Evolutionary conservation across 2,888 invertebrate species (phyloP).

Genomic region (Vanessa cardui): DNA sequence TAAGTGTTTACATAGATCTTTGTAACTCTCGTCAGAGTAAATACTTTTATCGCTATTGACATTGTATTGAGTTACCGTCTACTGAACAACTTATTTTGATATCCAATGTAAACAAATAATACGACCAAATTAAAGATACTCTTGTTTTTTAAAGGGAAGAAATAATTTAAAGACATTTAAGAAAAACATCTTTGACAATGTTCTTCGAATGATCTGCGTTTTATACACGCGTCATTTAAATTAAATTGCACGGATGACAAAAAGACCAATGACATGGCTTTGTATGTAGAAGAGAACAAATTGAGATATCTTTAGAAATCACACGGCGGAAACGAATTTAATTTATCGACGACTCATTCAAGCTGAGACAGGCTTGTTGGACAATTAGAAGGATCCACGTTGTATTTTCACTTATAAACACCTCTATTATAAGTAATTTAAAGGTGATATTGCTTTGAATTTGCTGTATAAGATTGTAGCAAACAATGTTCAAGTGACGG

Average conservation of each 20-base stretch:
- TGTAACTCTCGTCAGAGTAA: conserved; percentile 73
- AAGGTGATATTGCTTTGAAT: conserved; percentile 37
- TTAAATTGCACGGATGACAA: conserved; percentile 47
- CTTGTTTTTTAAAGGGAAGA: conserved; percentile 1
- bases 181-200: conserved; percentile 9
- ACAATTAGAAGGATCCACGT: conserved; percentile 67
- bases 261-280: conserved; percentile 53
- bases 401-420: conserved; percentile 29
- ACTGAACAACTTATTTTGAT: conserved; percentile 55
- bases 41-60: conserved; percentile 80
- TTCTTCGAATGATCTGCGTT: conserved; percentile 13
- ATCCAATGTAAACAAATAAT: conserved; percentile 32
- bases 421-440: conserved; percentile 44
- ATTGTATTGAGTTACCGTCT: conserved; percentile 71
- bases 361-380: conserved; percentile 68
- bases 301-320: conserved; percentile 77
- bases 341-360: conserved; percentile 80
- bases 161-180: background rate
- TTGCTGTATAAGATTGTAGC: conserved; percentile 29
- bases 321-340: conserved; percentile 80
- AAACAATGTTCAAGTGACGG: conserved; percentile 37
- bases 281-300: conserved; percentile 69
- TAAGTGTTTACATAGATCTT: conserved; percentile 75
- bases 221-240: conserved; percentile 53
- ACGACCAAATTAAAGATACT: background rate